Base-by-base conservation (phyloP, 2,113 vertebrate genomes). In the Cygnus buccinator region DNA sequence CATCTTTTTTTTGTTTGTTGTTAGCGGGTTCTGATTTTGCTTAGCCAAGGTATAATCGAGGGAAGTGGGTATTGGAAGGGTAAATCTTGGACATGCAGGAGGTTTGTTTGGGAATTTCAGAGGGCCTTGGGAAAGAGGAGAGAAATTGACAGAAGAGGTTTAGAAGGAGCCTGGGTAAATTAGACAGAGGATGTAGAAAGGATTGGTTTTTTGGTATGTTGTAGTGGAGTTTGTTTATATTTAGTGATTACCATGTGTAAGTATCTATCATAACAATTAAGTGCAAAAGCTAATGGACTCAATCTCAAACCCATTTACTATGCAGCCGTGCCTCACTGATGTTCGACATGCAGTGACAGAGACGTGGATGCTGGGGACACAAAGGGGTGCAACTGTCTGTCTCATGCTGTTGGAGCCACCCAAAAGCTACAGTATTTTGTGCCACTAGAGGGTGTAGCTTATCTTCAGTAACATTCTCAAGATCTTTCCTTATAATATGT, bases 401-500 rank as follows among this genome's bases (percentile, higher is more conserved):
- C 35, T 2, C 3, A 11, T 3, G 44, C 55, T 44, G 43, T 3
- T 41, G 68, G 58, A 20, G 58, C 3, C 15, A 21, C 37, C 14
- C 13, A 41, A 33, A 44, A 33, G 21, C 67, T 57, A 5, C 52
- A 15, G 41, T 21, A n/a, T 4, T 57, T 28, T 37, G 7, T 63
- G 44, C 91, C 95, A 39, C 95, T 78, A 95, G 95, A 94, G 91
- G 96, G 89, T 54, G 94, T n/a, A 26, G 22, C 8, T 76, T 26
- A 16, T 72, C 54, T 35, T 75, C 33, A 21, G 4, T 4, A 52
- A 4, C 33, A 3, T 29, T 66, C 58, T 9, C 20, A n/a, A 41
- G 37, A 43, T 29, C 10, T 11, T 48, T 61, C 37, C 1, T 0
- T 6, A 0, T 14, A 3, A 0, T 14, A 2, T 13, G 1, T 2